Evolutionary conservation across 1,140 invertebrate species (phyloP).

Genomic region (Gyrodactylus bullatarudis): DNA sequence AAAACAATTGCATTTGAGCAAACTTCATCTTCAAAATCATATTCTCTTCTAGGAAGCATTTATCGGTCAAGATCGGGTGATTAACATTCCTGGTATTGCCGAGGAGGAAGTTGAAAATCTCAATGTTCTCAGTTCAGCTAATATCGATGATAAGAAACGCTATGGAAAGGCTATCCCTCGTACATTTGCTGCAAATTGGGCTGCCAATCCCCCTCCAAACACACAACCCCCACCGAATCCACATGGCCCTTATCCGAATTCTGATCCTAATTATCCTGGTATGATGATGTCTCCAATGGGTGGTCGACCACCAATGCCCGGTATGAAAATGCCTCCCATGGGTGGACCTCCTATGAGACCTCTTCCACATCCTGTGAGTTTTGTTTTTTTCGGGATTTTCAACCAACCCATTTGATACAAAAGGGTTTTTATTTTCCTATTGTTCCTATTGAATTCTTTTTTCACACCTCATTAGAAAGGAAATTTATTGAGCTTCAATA

Average conservation of each 20-base stretch:
- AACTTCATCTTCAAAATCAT: no score
- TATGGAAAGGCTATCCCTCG: neutral
- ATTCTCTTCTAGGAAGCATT: neutral
- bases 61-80: neutral
- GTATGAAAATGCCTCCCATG: neutral
- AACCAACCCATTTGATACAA: no score
- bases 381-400: neutral
- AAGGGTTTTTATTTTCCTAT: no score
- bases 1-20: no score
- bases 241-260: neutral
- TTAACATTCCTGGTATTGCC: neutral
- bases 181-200: neutral
- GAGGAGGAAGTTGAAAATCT: slow-evolving; percentile 1
- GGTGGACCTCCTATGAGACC: neutral
- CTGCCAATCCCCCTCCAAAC: neutral
- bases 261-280: neutral
- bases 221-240: neutral
- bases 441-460: no score
- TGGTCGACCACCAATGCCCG: neutral
- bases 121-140: neutral
- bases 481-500: no score
- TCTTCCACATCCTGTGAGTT: neutral
- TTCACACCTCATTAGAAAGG: no score
- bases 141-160: neutral
- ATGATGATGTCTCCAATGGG: neutral